Percentiles rank a stretch among this genome's conserved stretches.
These are phyloP conservation scores for Sebastes minor DNA, from an alignment of 2,797 vertebrate genomes.

Conservation along the genomic window DNA sequence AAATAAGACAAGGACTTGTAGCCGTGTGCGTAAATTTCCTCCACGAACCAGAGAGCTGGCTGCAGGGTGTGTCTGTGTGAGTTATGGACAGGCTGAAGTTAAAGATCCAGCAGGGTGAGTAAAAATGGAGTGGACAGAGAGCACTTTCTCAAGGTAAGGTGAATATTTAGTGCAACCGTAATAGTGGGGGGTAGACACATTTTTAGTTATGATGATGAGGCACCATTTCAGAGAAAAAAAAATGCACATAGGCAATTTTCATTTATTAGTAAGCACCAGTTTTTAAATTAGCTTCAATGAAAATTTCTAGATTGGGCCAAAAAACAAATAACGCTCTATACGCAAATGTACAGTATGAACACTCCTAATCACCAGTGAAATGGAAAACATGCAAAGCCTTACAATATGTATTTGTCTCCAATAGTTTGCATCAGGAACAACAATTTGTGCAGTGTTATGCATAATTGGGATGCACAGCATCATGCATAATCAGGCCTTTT, in stretches of 20 bases:
- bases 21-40: constrained; percentile 14
- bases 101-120: background rate
- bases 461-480: constrained; percentile 50
- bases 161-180: constrained; percentile 13
- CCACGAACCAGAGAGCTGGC: background rate
- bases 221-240: constrained; percentile 14
- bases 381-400: constrained; percentile 60
- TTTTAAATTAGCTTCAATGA: background rate
- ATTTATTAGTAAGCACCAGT: constrained; percentile 2
- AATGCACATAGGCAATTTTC: background rate
- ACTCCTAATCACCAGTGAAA: constrained; percentile 38
- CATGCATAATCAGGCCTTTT: constrained; percentile 51
- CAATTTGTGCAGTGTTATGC: constrained; percentile 46
- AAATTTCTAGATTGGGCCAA: background rate
- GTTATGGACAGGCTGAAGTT: background rate
- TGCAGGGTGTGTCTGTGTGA: background rate
- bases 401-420: constrained; percentile 45
- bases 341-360: constrained; percentile 4
- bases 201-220: constrained; percentile 19
- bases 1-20: constrained; percentile 5
- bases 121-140: constrained; percentile 4
- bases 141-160: constrained; percentile 7
- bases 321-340: constrained; percentile 1
- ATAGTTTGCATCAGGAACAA: constrained; percentile 34
- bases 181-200: background rate